Base-by-base conservation (phyloP, 2,888 invertebrate genomes). In the Acronicta psi region DNA sequence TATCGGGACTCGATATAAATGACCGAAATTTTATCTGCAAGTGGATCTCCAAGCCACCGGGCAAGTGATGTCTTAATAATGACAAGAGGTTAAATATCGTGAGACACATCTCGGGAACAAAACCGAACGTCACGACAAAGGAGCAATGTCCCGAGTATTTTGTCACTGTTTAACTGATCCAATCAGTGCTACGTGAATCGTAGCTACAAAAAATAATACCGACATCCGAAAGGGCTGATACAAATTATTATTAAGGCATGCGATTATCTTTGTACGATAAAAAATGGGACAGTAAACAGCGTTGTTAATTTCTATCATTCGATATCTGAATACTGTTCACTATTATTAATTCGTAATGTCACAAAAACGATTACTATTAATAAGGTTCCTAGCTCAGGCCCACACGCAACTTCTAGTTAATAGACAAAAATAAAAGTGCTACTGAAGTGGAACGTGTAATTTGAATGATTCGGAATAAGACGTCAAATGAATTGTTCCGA, bases 31-130 rank as follows among this genome's bases (percentile, higher is more conserved):
- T 90, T 88, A 93, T 93, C 93, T 76, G 68, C 69, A 67, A 80
- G 62, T 75, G 75, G 81, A 92, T 92, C 93, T 89, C 80, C 69
- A 81, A 88, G 91, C 93, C 93, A 93, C 92, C 91, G 92, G 88
- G 91, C 89, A 93, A 90, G 91, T 91, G 92, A 93, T 90, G 92
- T 93, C 93, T 93, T 92, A 91, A 93, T 93, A 93, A 92, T 92
- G 91, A 92, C 91, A 87, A 76, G 87, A 89, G 88, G 86, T 87
- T 88, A 86, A 87, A 92, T 92, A 91, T 93, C 93, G 88, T 86
- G 87, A 86, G 90, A 89, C 81, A 84, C 84, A 93, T 93, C 92
- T 90, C 68, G 80, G 79, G 81, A 84, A 88, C 86, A 84, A 84
- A 87, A 82, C 84, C 83, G 85, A 83, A 83, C 78, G 73, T 85